Conservation (phyloP, 2,113 vertebrate species). For the Hystrix brachyura region DNA sequence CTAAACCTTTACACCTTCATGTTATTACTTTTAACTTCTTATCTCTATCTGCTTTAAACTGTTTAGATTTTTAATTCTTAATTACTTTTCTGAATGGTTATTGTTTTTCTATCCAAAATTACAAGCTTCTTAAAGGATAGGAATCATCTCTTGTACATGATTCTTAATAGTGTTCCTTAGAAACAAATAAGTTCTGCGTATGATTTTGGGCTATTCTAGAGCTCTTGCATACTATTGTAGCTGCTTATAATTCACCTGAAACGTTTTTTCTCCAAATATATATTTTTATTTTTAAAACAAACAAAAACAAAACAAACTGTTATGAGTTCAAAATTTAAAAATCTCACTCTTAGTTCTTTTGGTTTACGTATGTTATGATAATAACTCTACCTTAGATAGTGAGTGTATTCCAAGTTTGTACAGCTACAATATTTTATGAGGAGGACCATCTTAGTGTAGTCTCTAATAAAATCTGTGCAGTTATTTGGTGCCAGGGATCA, state of each 20-base stretch:
- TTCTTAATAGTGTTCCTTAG: not conserved
- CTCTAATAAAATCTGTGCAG: not conserved
- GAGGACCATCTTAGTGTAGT: not conserved
- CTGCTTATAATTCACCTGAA: not conserved
- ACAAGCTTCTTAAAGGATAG: not conserved
- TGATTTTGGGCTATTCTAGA: not conserved
- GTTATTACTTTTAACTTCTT: not conserved
- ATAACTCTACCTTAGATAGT: not conserved
- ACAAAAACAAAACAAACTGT: not conserved
- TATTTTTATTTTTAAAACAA: constrained; percentile 45
- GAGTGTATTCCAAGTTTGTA: not conserved
- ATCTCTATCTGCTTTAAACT: not conserved
- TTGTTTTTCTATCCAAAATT: constrained; percentile 1
- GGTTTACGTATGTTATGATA: not conserved
- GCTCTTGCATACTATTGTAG: not conserved
- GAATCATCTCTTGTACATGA: not conserved
- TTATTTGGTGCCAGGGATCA: not conserved
- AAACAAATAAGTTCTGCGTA: not conserved
- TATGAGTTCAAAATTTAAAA: not conserved
- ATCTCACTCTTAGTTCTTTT: not conserved
- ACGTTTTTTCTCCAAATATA: constrained; percentile 8
- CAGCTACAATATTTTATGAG: not conserved
- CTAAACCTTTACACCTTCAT: not conserved
- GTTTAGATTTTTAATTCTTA: not conserved
- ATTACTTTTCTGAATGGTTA: not conserved